A percentile compares a stretch with the other conserved stretches of the same genome.
Conservation (phyloP, 2,113 vertebrate species). For the Indicator indicator region DNA sequence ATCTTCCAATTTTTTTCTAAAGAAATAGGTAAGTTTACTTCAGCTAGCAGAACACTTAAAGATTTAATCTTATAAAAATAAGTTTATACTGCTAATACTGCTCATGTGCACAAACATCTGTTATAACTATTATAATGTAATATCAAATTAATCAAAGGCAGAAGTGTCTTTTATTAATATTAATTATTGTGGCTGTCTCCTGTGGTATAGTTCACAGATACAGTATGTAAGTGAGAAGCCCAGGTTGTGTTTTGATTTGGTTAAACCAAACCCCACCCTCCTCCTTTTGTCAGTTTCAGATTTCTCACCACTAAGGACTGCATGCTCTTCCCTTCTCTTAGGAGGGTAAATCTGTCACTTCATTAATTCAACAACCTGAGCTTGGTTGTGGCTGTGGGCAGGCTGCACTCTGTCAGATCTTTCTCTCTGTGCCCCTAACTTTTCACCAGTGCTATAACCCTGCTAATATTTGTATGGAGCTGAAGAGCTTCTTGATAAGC, state of each 20-base stretch:
- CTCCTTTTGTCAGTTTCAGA: background rate
- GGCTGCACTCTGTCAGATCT: background rate
- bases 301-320: accelerated
- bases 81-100: background rate
- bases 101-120: background rate
- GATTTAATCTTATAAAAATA: background rate
- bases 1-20: background rate
- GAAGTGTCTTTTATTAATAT: background rate
- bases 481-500: background rate
- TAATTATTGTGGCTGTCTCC: background rate
- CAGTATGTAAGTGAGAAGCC: background rate
- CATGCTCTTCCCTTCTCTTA: background rate
- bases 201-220: background rate
- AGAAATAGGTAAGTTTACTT: background rate
- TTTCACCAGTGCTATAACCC: background rate
- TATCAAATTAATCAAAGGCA: background rate
- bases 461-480: background rate
- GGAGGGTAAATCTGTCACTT: background rate
- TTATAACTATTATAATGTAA: background rate
- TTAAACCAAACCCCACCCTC: background rate
- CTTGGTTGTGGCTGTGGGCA: background rate
- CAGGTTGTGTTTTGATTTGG: background rate
- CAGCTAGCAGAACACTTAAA: background rate
- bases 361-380: conserved; percentile 4
- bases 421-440: background rate